A percentile compares a stretch with the other conserved stretches of the same genome.
Evolutionary conservation across 2,113 vertebrate genomes (phyloP).

Genomic region (Salvelinus sp.): DNA sequence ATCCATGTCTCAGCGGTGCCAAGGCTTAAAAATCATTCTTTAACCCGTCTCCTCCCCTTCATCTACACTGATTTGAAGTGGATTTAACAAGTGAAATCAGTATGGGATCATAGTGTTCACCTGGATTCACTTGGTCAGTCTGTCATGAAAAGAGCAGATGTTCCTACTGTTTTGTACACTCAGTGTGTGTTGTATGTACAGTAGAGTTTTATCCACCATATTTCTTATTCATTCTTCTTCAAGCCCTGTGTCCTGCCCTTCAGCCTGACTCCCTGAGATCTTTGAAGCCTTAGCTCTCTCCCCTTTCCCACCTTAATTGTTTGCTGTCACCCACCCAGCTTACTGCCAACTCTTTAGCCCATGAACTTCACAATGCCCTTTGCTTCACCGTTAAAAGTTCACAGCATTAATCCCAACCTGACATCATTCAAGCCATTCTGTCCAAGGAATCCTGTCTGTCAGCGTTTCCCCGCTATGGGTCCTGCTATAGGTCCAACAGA

Average conservation of each 20-base stretch:
- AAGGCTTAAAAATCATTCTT: no score
- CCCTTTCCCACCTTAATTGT: background rate
- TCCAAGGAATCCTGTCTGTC: background rate
- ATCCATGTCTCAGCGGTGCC: no score
- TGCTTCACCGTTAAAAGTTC: background rate
- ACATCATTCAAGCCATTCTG: background rate
- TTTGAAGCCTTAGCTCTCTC: background rate
- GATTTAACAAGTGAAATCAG: no score
- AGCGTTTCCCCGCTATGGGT: background rate
- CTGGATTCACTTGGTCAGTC: no score
- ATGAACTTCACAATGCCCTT: slow-evolving; percentile 1
- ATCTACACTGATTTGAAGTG: no score
- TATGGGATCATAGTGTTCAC: no score
- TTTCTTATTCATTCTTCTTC: no score
- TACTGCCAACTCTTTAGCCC: background rate
- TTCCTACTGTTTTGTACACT: no score
- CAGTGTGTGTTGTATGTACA: no score
- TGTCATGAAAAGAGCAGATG: no score
- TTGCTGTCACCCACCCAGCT: background rate
- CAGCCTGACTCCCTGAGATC: background rate
- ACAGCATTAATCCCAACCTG: background rate
- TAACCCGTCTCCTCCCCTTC: no score
- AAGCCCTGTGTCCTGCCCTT: background rate
- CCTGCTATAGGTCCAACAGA: background rate
- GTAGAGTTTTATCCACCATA: no score